Base-by-base conservation (phyloP, 2,797 vertebrate genomes). In the Menidia menidia region DNA sequence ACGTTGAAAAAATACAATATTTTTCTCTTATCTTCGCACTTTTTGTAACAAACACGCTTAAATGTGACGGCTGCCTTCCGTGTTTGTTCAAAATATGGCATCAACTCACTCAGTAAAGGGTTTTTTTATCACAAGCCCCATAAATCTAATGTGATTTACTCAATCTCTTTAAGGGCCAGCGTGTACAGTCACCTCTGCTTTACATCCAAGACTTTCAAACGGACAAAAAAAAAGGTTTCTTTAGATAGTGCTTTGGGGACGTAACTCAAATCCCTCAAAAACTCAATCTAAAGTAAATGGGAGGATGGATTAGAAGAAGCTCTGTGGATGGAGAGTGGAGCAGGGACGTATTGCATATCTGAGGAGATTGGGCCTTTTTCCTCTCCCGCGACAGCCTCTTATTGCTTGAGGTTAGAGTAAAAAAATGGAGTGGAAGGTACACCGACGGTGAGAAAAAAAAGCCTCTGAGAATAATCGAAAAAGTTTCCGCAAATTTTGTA, bases 1-100 rank as follows among this genome's bases (percentile, higher is more conserved):
- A 80, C 57, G 85, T 84, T 84, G 66, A 30, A 89, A 92, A 95
- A 94, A 92, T 92, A 93, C 84, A 87, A 79, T 75, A 79, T 87
- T 56, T 81, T 80, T 84, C 65, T 76, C 67, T 85, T 74, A 72
- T 75, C 19, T 33, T 80, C 25, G 51, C 71, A 64, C 45, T 69
- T 83, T 78, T 80, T 69, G 31, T 77, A 74, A 83, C 61, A 88
- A 90, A 83, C 86, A 73, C 64, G 60, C 68, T 85, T 78, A 80
- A 59, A 63, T 82, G 82, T 81, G 51, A 83, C 91, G 82, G 83
- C 83, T 87, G 84, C 82, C 83, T 87, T 83, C 82, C 82, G 68
- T 56, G 48, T 77, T 75, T 50, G 80, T 78, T 84, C 77, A 73
- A 89, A 85, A 89, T 87, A 89, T 88, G 85, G 84, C 79, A 80